These are phyloP conservation scores for Tadarida brasiliensis DNA, from an alignment of 2,797 vertebrate genomes.

Conservation along the genomic window DNA sequence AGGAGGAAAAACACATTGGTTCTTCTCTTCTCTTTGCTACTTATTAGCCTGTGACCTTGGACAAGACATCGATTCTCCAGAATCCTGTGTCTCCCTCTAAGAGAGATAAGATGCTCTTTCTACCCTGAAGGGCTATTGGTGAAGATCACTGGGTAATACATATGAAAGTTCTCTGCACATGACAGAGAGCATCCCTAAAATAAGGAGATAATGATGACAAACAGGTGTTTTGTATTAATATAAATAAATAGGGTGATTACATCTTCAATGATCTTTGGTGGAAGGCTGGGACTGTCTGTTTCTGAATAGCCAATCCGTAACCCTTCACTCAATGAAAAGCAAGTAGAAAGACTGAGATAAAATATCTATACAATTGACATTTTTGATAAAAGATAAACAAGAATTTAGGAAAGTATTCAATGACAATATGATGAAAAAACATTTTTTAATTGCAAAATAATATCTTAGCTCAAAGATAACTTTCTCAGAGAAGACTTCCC, in stretches of 20 bases:
- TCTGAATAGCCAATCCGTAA: not conserved
- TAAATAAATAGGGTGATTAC: not conserved
- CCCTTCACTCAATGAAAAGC: not conserved
- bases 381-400: not conserved
- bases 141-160: not conserved
- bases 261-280: not conserved
- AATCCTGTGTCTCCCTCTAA: not conserved
- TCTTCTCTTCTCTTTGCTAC: not conserved
- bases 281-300: not conserved
- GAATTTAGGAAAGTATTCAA: not conserved
- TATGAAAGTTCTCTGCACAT: not conserved
- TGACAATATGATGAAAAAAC: not conserved
- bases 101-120: not conserved
- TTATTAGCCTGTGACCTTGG: not conserved
- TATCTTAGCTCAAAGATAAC: constrained; percentile 28
- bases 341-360: constrained; percentile 2
- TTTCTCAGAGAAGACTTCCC: constrained; percentile 57
- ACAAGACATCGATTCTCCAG: not conserved
- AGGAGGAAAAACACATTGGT: not conserved
- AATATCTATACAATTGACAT: not conserved
- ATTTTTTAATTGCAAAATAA: constrained; percentile 45
- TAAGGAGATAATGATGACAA: not conserved
- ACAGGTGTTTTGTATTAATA: not conserved
- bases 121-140: not conserved
- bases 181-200: not conserved